These are phyloP conservation scores for Marasmarcha lunaedactyla DNA, from an alignment of 2,888 invertebrate genomes.

Conservation along the genomic window DNA sequence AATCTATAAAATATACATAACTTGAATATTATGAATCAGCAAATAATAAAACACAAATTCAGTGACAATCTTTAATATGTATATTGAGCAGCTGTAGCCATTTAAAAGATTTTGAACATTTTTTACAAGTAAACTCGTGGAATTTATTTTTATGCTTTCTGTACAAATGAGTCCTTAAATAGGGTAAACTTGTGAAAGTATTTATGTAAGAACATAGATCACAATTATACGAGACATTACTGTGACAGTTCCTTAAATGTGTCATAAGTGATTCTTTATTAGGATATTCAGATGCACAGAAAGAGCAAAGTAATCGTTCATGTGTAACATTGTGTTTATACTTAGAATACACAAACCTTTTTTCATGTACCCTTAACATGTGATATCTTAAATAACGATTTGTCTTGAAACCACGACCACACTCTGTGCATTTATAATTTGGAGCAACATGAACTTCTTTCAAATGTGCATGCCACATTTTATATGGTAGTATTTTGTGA, in stretches of 20 bases:
- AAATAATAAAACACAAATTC: background rate
- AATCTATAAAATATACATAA: background rate
- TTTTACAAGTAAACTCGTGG: background rate
- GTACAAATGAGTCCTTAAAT: slow-evolving; percentile 21
- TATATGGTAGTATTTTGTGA: slow-evolving; percentile 17
- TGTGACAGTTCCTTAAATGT: slow-evolving; percentile 25
- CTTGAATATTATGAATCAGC: background rate
- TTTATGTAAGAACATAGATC: slow-evolving; percentile 19
- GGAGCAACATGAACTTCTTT: slow-evolving; percentile 15
- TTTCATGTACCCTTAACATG: slow-evolving; percentile 12
- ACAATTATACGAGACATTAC: slow-evolving; percentile 17
- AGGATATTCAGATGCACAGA: slow-evolving; percentile 17
- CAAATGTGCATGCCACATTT: slow-evolving; percentile 20
- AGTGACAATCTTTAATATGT: background rate
- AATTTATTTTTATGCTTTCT: slow-evolving; percentile 19
- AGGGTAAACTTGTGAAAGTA: slow-evolving; percentile 19
- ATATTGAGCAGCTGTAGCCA: background rate
- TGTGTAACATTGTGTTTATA: background rate
- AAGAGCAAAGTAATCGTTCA: slow-evolving; percentile 17
- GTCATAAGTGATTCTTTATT: slow-evolving; percentile 15
- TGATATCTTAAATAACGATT: background rate
- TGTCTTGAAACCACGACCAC: background rate
- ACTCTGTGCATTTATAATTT: background rate
- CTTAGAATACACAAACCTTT: background rate
- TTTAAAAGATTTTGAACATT: background rate